Percentiles rank a stretch among this genome's conserved stretches.
Conservation (phyloP, 2,888 invertebrate genomes). For the Caenorhabditis doughertyi region DNA sequence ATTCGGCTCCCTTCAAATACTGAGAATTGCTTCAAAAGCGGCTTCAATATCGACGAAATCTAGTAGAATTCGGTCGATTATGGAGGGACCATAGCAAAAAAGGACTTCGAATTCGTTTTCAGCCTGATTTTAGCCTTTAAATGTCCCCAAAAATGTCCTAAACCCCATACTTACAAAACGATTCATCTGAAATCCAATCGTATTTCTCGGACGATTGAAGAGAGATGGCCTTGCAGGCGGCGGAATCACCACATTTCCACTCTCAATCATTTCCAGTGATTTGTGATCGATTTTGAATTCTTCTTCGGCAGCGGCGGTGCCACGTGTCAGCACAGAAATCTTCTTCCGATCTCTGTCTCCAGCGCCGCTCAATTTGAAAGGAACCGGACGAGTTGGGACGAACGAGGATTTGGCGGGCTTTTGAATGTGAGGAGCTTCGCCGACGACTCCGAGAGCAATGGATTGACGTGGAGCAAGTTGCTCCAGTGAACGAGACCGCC, state of each 20-base stretch:
- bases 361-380: background rate
- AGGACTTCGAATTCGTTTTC: background rate
- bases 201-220: slow-evolving; percentile 9
- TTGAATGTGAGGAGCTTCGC: background rate
- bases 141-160: background rate
- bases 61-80: no score
- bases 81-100: no score
- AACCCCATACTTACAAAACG: slow-evolving; percentile 7
- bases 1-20: no score
- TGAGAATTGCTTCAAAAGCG: no score
- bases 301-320: background rate
- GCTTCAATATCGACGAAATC: no score
- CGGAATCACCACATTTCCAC: slow-evolving; percentile 36
- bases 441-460: background rate
- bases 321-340: no score
- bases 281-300: slow-evolving; percentile 46
- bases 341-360: background rate
- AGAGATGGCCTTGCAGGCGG: slow-evolving; percentile 11
- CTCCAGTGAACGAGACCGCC: background rate
- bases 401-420: no score
- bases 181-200: slow-evolving; percentile 20
- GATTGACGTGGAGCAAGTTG: slow-evolving; percentile 1
- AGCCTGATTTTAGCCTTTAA: background rate
- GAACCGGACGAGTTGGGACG: background rate
- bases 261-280: slow-evolving; percentile 48